Evolutionary conservation across 2,113 vertebrate genomes (phyloP), one percentile per base, ranked within the genome.

Genomic region (Limanda limanda): DNA sequence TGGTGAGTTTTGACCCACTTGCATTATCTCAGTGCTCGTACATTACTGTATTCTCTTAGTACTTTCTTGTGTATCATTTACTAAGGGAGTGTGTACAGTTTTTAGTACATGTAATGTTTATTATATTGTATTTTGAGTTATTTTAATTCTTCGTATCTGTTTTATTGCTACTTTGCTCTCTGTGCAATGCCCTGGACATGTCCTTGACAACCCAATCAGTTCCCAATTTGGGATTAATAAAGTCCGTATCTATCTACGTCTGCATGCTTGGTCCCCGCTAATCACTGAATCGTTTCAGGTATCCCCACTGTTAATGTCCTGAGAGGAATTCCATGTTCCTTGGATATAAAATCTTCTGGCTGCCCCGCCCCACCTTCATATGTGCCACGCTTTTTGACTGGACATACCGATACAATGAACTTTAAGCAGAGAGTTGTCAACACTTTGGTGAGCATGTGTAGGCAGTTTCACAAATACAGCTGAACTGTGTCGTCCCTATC

Each of bases 381-480:
- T 1, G 47, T 95, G 1, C 95, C 96, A 48, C 92, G 94, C 21
- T 92, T 91, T 56, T 94, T 95, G 42, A 95, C 93, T 1, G 42
- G 71, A 45, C 88, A 84, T 79, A 92, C 94, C 0, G 92, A 97
- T 63, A 91, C 0, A 4, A 98, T 98, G 97, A 94, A 71, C 0
- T 97, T 96, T 55, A 66, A 57, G 0, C 90, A 97, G 60, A 89
- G 96, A 27, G 74, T 94, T 23, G 48, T 90, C 78, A 97, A 97
- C 21, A 78, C 93, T 2, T 24, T 97, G 42, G 78, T 91, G 58
- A 89, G 82, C 1, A 27, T 12, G 1, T 23, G 1, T 0, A 1
- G 17, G 10, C 40, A 54, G 6, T 18, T 11, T 3, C 0, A 37
- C 51, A 31, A 31, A 31, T 31, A 31, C 7, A 31, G 1, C 5